A percentile compares a stretch with the other conserved stretches of the same genome.
These are phyloP conservation scores for Stenichneumon culpator DNA, from an alignment of 2,888 invertebrate genomes.

Conservation along the genomic window DNA sequence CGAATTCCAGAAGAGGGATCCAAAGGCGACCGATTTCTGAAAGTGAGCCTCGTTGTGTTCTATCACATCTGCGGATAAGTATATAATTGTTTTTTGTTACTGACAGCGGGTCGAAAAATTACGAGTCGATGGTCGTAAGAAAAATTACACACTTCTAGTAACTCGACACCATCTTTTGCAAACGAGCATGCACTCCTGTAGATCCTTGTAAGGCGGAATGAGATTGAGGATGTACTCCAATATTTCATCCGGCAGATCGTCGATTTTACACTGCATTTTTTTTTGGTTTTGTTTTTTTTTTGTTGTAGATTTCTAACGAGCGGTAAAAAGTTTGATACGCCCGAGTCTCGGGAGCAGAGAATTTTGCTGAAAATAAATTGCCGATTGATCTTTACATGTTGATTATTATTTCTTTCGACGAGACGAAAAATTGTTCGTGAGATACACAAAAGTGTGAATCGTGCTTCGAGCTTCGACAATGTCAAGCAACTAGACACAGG, in stretches of 20 bases:
- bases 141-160: slow-evolving; percentile 90
- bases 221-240: slow-evolving; percentile 96
- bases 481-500: slow-evolving; percentile 48
- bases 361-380: background rate
- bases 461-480: slow-evolving; percentile 45
- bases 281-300: background rate
- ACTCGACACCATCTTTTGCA: slow-evolving; percentile 95
- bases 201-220: slow-evolving; percentile 95
- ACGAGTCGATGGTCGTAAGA: background rate
- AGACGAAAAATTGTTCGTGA: background rate
- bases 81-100: background rate
- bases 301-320: background rate
- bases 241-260: slow-evolving; percentile 96
- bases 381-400: slow-evolving; percentile 6
- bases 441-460: background rate
- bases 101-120: background rate
- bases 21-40: slow-evolving; percentile 91
- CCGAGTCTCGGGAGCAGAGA: background rate
- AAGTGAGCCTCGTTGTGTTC: slow-evolving; percentile 91
- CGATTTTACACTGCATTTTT: slow-evolving; percentile 84
- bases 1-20: slow-evolving; percentile 91
- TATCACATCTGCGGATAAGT: slow-evolving; percentile 90
- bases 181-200: slow-evolving; percentile 94
- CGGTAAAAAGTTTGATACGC: slow-evolving; percentile 5
- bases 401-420: background rate